These are phyloP conservation scores for Calliopum simillimum DNA, from an alignment of 2,888 invertebrate species.

Conservation along the genomic window DNA sequence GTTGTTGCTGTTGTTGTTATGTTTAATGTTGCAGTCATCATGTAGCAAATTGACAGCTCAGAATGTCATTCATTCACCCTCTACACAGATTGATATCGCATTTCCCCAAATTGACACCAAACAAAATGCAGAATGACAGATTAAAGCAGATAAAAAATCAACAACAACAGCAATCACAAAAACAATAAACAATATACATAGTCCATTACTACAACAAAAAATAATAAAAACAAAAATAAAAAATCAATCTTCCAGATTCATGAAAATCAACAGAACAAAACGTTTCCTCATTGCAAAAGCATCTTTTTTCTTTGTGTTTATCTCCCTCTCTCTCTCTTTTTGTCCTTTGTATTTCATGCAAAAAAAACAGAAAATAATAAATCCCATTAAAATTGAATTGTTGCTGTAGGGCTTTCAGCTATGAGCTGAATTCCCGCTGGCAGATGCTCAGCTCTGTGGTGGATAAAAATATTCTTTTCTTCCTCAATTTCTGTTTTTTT, in stretches of 20 bases:
- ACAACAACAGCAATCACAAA: not conserved
- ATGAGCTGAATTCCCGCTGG: not conserved
- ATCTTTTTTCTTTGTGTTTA: not conserved
- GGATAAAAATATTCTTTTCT: not conserved
- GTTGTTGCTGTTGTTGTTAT: too few species aligned
- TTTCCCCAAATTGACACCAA: not conserved
- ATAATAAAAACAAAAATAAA: slow-evolving; percentile 55
- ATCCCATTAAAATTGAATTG: slow-evolving; percentile 54
- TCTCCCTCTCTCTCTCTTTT: not conserved
- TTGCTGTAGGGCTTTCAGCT: slow-evolving; percentile 16
- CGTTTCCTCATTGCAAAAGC: slow-evolving; percentile 36
- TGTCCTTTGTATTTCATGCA: not conserved
- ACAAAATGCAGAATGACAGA: slow-evolving; percentile 2
- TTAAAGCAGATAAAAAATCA: slow-evolving; percentile 15
- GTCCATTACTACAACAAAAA: slow-evolving; percentile 34
- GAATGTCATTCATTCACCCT: too few species aligned
- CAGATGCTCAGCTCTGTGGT: slow-evolving; percentile 1
- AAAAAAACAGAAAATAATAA: slow-evolving; percentile 27
- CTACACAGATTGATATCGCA: too few species aligned
- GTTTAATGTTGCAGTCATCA: too few species aligned
- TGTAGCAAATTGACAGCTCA: too few species aligned
- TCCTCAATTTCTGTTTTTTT: not conserved
- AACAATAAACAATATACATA: not conserved
- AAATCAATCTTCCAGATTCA: slow-evolving; percentile 56
- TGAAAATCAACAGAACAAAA: slow-evolving; percentile 40